Evolutionary conservation across 2,113 vertebrate species (phyloP).

Genomic region (Etia nguti): DNA sequence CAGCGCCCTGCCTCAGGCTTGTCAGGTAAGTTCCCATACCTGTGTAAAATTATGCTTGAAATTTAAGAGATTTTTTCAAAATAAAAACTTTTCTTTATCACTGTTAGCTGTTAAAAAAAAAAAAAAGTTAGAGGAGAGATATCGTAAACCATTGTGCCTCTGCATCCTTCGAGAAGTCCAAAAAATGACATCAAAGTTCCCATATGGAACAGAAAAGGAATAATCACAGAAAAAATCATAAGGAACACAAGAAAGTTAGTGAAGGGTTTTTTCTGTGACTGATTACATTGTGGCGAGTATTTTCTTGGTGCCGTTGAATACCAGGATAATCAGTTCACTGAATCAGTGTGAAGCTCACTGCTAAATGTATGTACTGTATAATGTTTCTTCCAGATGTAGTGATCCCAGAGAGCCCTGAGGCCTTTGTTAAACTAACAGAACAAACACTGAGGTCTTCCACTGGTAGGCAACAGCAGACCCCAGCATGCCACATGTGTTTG

Average conservation of each 20-base stretch:
- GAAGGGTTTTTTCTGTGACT: neutral
- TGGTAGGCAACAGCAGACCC: constrained; percentile 81
- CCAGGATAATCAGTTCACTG: neutral
- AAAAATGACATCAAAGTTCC: neutral
- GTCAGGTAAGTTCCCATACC: constrained; percentile 71
- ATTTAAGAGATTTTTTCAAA: neutral
- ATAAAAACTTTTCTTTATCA: neutral
- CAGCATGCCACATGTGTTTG: constrained; percentile 56
- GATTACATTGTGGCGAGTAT: neutral
- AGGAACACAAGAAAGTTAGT: neutral
- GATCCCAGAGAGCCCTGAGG: constrained; percentile 92
- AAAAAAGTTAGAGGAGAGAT: neutral
- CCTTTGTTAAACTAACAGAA: constrained; percentile 94
- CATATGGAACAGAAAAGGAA: neutral
- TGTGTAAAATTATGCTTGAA: neutral
- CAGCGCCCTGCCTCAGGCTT: constrained; percentile 76
- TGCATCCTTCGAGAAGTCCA: neutral
- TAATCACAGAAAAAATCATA: neutral
- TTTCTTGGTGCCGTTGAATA: neutral
- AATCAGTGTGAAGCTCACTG: constrained; percentile 5
- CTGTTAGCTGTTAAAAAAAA: neutral
- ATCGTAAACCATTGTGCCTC: neutral
- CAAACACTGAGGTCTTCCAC: constrained; percentile 84
- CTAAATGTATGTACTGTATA: constrained; percentile 63
- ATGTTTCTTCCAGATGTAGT: constrained; percentile 93